These are phyloP conservation scores for Leptopterna dolabrata DNA, from an alignment of 2,888 invertebrate species.

Conservation along the genomic window DNA sequence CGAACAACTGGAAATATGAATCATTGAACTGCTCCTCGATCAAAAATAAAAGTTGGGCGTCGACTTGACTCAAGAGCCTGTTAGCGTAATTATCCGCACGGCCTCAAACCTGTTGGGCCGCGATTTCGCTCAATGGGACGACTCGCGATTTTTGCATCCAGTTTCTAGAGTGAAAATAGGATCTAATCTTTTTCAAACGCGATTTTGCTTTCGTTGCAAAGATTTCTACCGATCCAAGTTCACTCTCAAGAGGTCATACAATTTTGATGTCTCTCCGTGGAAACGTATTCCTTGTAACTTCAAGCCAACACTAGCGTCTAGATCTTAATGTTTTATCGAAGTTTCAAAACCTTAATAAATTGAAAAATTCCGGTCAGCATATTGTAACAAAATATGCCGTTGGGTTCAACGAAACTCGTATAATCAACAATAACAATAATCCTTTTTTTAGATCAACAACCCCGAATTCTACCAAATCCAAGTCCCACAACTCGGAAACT, in stretches of 20 bases:
- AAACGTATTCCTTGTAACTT: too few species aligned
- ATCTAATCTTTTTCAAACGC: background rate
- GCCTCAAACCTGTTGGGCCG: background rate
- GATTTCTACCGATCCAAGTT: background rate
- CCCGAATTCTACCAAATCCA: too few species aligned
- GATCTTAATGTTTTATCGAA: too few species aligned
- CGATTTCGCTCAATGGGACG: background rate
- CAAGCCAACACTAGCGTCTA: too few species aligned
- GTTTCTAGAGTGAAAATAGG: background rate
- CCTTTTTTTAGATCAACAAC: too few species aligned
- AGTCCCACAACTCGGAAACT: too few species aligned
- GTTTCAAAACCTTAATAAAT: too few species aligned
- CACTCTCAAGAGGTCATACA: background rate
- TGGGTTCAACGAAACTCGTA: too few species aligned
- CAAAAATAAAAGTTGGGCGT: background rate
- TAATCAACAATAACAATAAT: too few species aligned
- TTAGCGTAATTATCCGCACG: background rate
- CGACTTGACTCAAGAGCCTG: background rate
- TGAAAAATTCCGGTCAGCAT: too few species aligned
- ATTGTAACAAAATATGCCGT: too few species aligned
- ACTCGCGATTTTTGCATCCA: background rate
- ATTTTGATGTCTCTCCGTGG: too few species aligned
- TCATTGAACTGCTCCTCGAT: background rate
- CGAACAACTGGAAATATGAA: background rate
- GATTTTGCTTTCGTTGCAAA: background rate